Percentiles rank a stretch among this genome's conserved stretches.
Conservation (phyloP, 2,797 vertebrate species). For the Sorex maritimensis region DNA sequence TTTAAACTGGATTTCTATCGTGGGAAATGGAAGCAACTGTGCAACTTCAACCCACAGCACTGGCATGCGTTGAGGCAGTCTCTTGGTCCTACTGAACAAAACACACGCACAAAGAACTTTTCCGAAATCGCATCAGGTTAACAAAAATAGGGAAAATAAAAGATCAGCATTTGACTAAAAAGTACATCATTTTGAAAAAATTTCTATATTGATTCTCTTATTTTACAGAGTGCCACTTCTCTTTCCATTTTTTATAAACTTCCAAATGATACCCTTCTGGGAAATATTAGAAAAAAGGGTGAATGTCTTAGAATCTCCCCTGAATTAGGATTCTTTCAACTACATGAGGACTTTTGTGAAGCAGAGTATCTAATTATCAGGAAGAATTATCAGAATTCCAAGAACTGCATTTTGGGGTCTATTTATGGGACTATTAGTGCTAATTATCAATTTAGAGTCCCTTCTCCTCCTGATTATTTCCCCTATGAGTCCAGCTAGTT, state of each 20-base stretch:
- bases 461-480: constrained; percentile 30
- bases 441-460: constrained; percentile 33
- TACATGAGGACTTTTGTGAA: constrained; percentile 53
- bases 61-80: neutral
- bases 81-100: constrained; percentile 41
- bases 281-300: constrained; percentile 63
- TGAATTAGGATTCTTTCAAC: constrained; percentile 38
- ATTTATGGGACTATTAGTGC: neutral
- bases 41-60: constrained; percentile 3
- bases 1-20: constrained; percentile 26
- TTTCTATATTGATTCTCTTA: constrained; percentile 32
- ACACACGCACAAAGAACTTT: neutral
- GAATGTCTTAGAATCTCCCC: neutral
- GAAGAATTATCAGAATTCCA: constrained; percentile 62
- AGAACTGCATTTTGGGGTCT: constrained; percentile 41
- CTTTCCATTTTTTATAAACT: neutral
- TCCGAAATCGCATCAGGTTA: neutral
- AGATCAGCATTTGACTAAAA: neutral
- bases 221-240: neutral
- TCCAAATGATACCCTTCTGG: constrained; percentile 10
- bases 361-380: constrained; percentile 49
- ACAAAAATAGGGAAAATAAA: constrained; percentile 47
- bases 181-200: neutral
- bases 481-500: neutral
- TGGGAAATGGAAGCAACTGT: constrained; percentile 37